Evolutionary conservation across 2,888 invertebrate species (phyloP), one percentile per base, ranked within the genome.

Genomic region (Nymphalis polychloros): DNA sequence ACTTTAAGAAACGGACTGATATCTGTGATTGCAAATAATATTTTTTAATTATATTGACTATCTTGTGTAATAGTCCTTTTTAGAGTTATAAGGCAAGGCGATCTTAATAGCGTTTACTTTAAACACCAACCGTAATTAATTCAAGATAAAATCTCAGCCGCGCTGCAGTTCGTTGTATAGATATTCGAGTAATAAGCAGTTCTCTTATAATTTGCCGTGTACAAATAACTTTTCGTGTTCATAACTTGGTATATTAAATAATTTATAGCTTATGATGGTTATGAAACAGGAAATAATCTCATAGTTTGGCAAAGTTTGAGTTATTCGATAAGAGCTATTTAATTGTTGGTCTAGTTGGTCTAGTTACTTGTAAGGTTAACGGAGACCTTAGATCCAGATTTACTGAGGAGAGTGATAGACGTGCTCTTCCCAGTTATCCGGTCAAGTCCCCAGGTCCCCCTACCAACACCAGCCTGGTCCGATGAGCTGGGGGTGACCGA

Each of bases 81-180:
- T 48, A 53, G 69, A 55, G 13, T 66, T 65, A 57, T 78, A 81
- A 75, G 75, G 73, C 79, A 79, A 81, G 76, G 80, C 77, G 77
- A 78, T 74, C 77, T 81, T 85, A 84, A 85, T 84, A 84, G 81
- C 83, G 77, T 84, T 83, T 81, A 85, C 53, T 55, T 23, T 55
- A 55, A 84, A 84, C 84, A 84, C 53, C 50, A 57, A 79, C 80
- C 81, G 53, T 84, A 84, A 85, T 86, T 85, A 86, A 86, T 82
- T 84, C 79, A 75, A 81, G 80, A 85, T 85, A 82, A 81, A 80
- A 76, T 75, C 74, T 72, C 64, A 60, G 48, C 69, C 53, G 50
- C 41, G 63, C 70, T 69, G 68, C 69, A 68, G 67, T 73, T 70
- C 65, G 64, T 64, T 65, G 63, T 50, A 23, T 52, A 71, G 63